Conservation (phyloP, 2,113 vertebrate genomes). For the Hippolais icterina region DNA sequence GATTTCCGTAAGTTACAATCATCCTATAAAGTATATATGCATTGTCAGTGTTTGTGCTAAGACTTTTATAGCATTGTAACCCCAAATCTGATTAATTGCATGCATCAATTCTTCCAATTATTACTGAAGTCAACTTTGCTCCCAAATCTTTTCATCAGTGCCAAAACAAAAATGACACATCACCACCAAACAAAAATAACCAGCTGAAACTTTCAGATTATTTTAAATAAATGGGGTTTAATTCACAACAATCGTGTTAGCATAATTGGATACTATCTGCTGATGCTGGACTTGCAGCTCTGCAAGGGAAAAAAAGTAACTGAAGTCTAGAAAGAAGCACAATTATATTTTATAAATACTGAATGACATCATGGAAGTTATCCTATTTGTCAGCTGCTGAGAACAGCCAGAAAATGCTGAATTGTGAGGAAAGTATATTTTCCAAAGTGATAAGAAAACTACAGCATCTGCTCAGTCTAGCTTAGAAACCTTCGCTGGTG, state of each 20-base stretch:
- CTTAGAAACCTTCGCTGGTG: neutral
- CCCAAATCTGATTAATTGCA: neutral
- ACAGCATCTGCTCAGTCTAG: neutral
- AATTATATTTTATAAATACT: neutral
- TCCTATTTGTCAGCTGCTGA: neutral
- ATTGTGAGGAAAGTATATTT: neutral
- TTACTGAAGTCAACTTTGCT: neutral
- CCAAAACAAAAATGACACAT: neutral
- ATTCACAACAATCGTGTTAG: neutral
- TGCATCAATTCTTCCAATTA: neutral
- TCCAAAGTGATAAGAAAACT: neutral
- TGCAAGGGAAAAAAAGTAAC: neutral
- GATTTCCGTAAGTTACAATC: neutral
- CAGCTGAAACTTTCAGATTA: neutral
- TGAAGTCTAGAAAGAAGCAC: neutral
- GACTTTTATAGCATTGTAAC: neutral
- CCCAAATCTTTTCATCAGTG: neutral
- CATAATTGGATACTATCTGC: neutral
- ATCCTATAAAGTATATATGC: neutral
- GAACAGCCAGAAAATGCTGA: neutral
- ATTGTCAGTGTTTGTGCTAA: neutral
- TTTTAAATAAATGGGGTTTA: neutral
- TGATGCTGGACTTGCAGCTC: neutral
- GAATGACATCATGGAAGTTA: neutral
- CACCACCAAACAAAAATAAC: neutral